Percentiles rank a stretch among this genome's conserved stretches.
Conservation (phyloP, 1,140 invertebrate genomes). For the Lucilia sericata region DNA sequence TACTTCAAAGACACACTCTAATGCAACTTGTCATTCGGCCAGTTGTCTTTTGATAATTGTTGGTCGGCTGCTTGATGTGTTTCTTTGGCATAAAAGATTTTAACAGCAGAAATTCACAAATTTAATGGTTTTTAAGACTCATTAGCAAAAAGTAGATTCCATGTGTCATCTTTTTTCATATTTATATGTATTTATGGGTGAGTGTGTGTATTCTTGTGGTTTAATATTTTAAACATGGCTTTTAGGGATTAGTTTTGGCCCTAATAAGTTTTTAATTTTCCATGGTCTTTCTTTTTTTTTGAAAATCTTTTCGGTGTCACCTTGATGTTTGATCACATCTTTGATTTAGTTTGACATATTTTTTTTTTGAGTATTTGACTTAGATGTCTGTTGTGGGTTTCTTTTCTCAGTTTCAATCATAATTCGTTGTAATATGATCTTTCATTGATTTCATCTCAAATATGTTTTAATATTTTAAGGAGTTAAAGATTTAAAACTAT, state of each 20-base stretch:
- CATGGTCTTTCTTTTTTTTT: not conserved
- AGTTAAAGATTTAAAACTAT: not conserved
- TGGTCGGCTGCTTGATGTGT: not conserved
- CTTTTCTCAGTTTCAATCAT: not conserved
- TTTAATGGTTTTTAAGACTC: conserved; percentile 32
- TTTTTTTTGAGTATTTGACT: not conserved
- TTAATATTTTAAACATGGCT: not conserved
- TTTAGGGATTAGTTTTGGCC: not conserved
- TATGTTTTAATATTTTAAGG: not conserved
- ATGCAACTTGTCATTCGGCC: conserved; percentile 14
- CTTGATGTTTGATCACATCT: conserved; percentile 33
- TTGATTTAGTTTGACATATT: conserved; percentile 37
- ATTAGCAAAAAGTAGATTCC: conserved; percentile 34
- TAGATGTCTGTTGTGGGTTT: not conserved
- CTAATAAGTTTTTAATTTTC: not conserved
- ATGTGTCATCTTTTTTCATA: conserved; percentile 8
- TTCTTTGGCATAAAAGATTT: not conserved
- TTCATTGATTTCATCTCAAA: conserved; percentile 34
- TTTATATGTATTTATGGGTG: not conserved
- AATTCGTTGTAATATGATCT: conserved; percentile 22
- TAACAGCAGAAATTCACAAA: not conserved
- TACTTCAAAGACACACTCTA: conserved; percentile 31
- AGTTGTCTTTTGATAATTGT: conserved; percentile 31
- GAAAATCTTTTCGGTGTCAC: not conserved
- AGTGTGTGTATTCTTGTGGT: too few species aligned